Base-by-base conservation (phyloP, 2,888 invertebrate species). In the Cheilosia variabilis region DNA sequence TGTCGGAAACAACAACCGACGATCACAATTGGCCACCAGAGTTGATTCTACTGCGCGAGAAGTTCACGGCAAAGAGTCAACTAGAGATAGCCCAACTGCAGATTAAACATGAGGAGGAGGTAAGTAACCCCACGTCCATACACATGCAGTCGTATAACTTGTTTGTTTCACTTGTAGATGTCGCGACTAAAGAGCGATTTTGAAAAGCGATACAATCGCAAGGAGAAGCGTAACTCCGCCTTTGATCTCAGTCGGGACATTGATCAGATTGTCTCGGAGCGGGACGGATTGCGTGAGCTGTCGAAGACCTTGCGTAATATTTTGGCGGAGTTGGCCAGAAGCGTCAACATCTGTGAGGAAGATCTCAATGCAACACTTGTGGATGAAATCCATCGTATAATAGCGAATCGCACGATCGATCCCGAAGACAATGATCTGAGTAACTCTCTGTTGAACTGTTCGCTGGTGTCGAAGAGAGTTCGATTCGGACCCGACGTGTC, bases 351-450 rank as follows among this genome's bases (percentile, higher is more conserved):
- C 88, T 96, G 96, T 63, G 97, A 97, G 91, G 95, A 96, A 90
- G 96, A 96, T 91, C 93, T 97, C 47, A 96, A 96, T 92, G 94
- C 94, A 87, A 96, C 96, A 15, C 92, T 97, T 62, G 94, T 96
- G 0, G 95, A 94, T 63, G 95, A 95, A 60, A 88, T 90, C 62
- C 90, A 90, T 50, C 89, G 90, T 27, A 87, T 90, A 19, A 79
- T 89, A 27, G 87, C 87, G 2, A 90, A 89, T 87, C 91, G 90
- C 9, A 89, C 88, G 4, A 88, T 89, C 4, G 91, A 89, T 47
- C 89, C 81, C 2, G 89, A 88, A 31, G 91, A 91, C 34, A 77
- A 89, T 7, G 89, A 91, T 1, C 81, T 89, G 9, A 90, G 89
- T 71, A 84, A 87, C 10, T 89, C 90, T 0, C 47, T 90, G 45